A percentile compares a stretch with the other conserved stretches of the same genome.
Evolutionary conservation across 2,888 invertebrate species (phyloP).

Genomic region (Caenorhabditis sp.): DNA sequence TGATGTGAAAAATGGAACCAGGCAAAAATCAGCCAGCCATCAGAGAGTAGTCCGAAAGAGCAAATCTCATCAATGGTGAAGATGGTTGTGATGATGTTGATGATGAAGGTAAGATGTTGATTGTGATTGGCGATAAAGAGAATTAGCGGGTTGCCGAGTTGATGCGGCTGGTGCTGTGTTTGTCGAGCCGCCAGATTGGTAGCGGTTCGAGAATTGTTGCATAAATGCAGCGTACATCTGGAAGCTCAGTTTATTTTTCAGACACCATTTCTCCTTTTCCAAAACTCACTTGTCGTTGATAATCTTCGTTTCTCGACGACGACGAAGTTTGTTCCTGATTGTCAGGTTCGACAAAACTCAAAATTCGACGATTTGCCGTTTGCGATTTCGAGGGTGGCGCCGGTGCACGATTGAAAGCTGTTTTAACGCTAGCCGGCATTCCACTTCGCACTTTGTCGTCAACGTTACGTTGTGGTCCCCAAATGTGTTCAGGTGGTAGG

Average conservation of each 20-base stretch:
- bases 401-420: not conserved
- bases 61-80: not conserved
- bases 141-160: not conserved
- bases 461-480: constrained; percentile 1
- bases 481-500: not conserved
- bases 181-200: too few species aligned
- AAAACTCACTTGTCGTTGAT: not conserved
- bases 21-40: not conserved
- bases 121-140: not conserved
- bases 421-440: not conserved
- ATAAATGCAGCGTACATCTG: not conserved
- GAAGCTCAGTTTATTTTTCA: too few species aligned
- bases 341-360: not conserved
- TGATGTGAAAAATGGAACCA: too few species aligned
- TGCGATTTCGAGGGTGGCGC: not conserved
- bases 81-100: not conserved
- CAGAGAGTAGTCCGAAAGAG: too few species aligned
- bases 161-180: too few species aligned
- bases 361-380: not conserved
- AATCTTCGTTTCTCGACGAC: not conserved
- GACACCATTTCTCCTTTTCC: too few species aligned
- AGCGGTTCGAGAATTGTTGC: not conserved
- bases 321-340: not conserved
- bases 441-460: not conserved
- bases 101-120: not conserved